Percentiles rank a stretch among this genome's conserved stretches.
phyloP scores from a whole-genome alignment of 2,888 invertebrate genomes.

The Xanthorhoe spadicearia region DNA sequence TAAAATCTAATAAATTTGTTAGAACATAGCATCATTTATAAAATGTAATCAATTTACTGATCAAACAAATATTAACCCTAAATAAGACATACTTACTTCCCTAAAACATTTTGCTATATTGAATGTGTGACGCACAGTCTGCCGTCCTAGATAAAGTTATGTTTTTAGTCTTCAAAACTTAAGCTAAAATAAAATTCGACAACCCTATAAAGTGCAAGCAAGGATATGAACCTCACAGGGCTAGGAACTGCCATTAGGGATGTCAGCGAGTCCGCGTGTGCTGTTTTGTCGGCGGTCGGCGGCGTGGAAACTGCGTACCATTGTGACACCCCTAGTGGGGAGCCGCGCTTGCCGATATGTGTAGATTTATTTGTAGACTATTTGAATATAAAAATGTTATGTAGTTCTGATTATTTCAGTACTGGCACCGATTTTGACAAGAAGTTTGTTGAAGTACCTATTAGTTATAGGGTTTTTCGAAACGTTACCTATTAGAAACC shows the following conservation, averaged over 20 bases:
- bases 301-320: slow-evolving; percentile 68
- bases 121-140: background rate
- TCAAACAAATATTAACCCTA: no score
- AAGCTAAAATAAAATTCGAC: slow-evolving; percentile 14
- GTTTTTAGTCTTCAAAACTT: background rate
- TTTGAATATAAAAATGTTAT: slow-evolving; percentile 43
- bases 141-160: background rate
- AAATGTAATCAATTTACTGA: no score
- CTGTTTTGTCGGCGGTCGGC: slow-evolving; percentile 69
- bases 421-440: no score
- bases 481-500: no score
- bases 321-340: slow-evolving; percentile 74
- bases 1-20: no score
- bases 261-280: slow-evolving; percentile 63
- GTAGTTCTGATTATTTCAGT: slow-evolving; percentile 9
- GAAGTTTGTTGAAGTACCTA: no score
- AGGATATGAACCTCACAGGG: slow-evolving; percentile 54
- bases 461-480: no score
- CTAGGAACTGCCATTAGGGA: slow-evolving; percentile 68
- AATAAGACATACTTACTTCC: no score
- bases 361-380: slow-evolving; percentile 50
- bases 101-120: background rate
- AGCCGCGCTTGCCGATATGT: slow-evolving; percentile 51
- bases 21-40: no score
- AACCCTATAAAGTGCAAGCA: slow-evolving; percentile 52